A percentile compares a stretch with the other conserved stretches of the same genome.
Evolutionary conservation across 2,113 vertebrate genomes (phyloP).

Genomic region (Laterallus jamaicensis): DNA sequence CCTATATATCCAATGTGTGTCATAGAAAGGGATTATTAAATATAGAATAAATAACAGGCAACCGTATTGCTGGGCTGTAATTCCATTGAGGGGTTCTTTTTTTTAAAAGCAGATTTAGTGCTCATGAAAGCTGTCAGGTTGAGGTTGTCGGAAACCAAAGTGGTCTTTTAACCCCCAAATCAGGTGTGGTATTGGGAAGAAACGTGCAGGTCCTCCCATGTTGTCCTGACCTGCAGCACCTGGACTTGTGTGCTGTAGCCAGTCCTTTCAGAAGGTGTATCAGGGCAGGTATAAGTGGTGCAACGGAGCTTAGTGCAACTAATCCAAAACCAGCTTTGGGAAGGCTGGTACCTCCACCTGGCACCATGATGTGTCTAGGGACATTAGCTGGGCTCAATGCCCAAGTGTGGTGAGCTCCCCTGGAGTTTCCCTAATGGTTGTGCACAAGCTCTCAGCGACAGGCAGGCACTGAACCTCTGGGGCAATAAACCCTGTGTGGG

Average conservation of each 20-base stretch:
- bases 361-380: rapidly evolving
- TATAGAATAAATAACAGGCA: constrained; percentile 75
- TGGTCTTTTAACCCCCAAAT: neutral
- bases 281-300: neutral
- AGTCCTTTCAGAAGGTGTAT: neutral
- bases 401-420: rapidly evolving
- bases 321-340: neutral
- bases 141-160: constrained; percentile 26
- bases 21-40: constrained; percentile 73
- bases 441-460: neutral
- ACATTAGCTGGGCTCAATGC: neutral
- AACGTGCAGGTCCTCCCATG: rapidly evolving
- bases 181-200: neutral
- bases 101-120: constrained; percentile 51
- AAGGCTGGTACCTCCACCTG: neutral
- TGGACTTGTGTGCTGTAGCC: neutral
- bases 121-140: constrained; percentile 64
- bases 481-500: neutral
- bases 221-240: neutral
- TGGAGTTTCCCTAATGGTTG: neutral
- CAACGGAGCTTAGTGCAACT: neutral
- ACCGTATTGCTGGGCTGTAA: constrained; percentile 55
- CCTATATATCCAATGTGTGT: constrained; percentile 55
- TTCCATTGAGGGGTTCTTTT: constrained; percentile 48
- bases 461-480: no score